Conservation (phyloP, 2,797 vertebrate genomes). For the Chaenodraco wilsoni region DNA sequence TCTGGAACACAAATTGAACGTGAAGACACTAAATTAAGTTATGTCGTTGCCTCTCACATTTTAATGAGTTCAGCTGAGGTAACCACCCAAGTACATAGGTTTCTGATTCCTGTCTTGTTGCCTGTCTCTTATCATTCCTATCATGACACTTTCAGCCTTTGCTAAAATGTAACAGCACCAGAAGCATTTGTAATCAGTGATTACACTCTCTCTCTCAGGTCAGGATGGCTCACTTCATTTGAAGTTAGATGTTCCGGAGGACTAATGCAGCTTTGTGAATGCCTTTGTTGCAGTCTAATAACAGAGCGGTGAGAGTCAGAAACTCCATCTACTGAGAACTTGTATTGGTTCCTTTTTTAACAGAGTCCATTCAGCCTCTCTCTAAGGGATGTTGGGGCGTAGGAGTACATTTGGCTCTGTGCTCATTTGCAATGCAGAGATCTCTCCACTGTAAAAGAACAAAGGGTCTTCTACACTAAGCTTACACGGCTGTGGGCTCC, state of each 20-base stretch:
- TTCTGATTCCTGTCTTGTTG: conserved; percentile 40
- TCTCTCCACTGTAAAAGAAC: conserved; percentile 67
- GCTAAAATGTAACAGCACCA: conserved; percentile 52
- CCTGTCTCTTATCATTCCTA: conserved; percentile 56
- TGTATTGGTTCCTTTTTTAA: conserved; percentile 75
- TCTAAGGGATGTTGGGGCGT: conserved; percentile 68
- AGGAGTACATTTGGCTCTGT: conserved; percentile 73
- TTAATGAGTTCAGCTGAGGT: conserved; percentile 69
- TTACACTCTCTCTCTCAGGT: conserved; percentile 67
- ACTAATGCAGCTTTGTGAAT: conserved; percentile 69
- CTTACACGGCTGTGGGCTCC: conserved; percentile 38
- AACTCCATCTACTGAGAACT: conserved; percentile 66
- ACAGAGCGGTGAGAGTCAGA: conserved; percentile 65
- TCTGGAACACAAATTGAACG: conserved; percentile 43
- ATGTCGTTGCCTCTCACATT: conserved; percentile 43
- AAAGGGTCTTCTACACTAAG: conserved; percentile 65
- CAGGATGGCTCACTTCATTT: conserved; percentile 67
- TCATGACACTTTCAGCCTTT: conserved; percentile 43
- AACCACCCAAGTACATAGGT: conserved; percentile 25
- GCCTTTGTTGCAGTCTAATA: conserved; percentile 74
- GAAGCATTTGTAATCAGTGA: conserved; percentile 69
- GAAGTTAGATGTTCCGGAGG: conserved; percentile 67
- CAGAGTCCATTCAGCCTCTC: conserved; percentile 75
- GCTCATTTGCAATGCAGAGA: conserved; percentile 72
- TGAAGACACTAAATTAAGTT: conserved; percentile 57